Base-by-base conservation (phyloP, 2,888 invertebrate genomes). In the Escarpia spicata region DNA sequence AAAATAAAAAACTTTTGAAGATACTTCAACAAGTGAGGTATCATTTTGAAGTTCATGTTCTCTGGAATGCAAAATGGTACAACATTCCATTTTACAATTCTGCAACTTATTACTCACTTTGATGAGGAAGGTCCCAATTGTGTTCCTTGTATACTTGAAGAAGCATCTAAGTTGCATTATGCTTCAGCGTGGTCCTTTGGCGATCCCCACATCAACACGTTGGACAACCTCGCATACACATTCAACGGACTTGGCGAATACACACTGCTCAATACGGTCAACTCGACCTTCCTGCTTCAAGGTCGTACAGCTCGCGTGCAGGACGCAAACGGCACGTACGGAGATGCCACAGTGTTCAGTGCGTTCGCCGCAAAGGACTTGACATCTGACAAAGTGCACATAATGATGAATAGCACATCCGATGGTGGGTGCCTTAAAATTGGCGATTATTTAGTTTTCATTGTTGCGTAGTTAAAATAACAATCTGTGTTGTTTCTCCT, bases 341-440 rank as follows among this genome's bases (percentile, higher is more conserved):
- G 93, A 2, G 93, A 93, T 58, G 94, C 94, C 8, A 94, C 94
- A 3, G 92, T 94, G 9, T 94, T 94, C 44, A 93, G 92, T n/a
- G 94, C 93, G 1, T 94, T 94, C 91, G 94, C 93, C 3, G 94
- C 93, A 19, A 92, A 93, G 90, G 93, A 94, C 92, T 44, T 92
- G 37, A 90, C n/a, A 15, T 93, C 93, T n/a, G 92, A 92, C 26
- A 92, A 37, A 15, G 91, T 94, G 15, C 94, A 94, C 26, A 92
- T 94, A 0, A 93, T 94, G 93, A 58, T 94, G 91, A 92, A 93
- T 12, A 60, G 43, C 2, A 91, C 91, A 15, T 91, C 44, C 3
- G 52, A 91, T 15, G 91, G 91, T 91, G 37, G 26, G 58, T 91
- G 44, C 8, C 26, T 43, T 9, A 6, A 75, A 6, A 75, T 60